Percentiles rank a stretch among this genome's conserved stretches.
These are phyloP conservation scores for Atractosteus spatula DNA, from an alignment of 2,113 vertebrate genomes.

Conservation along the genomic window DNA sequence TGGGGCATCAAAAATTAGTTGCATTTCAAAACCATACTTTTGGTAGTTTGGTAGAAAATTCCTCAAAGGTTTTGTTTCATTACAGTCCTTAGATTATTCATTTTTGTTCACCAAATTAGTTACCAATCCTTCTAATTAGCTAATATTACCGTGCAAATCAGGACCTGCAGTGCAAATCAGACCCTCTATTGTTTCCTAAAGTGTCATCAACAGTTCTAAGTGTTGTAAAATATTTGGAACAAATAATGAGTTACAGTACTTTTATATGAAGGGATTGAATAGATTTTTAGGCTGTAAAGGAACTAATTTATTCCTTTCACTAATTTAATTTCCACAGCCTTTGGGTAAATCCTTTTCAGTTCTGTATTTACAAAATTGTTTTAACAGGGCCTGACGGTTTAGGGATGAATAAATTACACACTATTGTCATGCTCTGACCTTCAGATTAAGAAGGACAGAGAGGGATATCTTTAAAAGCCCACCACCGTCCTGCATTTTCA, in stretches of 20 bases:
- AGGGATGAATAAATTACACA: conserved; percentile 8
- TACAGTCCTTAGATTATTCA: background rate
- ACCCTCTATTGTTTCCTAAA: background rate
- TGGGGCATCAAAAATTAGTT: background rate
- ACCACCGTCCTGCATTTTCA: too few relatives aligned
- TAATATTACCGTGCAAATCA: conserved; percentile 5
- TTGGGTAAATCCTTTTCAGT: background rate
- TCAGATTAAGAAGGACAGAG: conserved; percentile 9
- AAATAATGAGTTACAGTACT: conserved; percentile 11
- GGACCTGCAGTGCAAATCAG: background rate
- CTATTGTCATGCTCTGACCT: conserved; percentile 15
- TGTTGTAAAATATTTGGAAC: background rate
- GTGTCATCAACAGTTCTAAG: conserved; percentile 3
- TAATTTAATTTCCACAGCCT: conserved; percentile 11
- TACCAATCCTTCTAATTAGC: background rate
- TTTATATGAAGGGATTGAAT: conserved; percentile 3
- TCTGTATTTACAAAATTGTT: conserved; percentile 10
- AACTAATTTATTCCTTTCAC: conserved; percentile 16
- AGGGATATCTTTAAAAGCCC: too few relatives aligned
- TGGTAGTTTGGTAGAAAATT: too few relatives aligned
- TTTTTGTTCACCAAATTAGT: background rate
- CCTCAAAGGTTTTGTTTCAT: background rate
- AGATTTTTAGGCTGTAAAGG: conserved; percentile 9
- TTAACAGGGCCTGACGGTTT: conserved; percentile 11
- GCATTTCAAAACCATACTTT: background rate